Evolutionary conservation across 2,888 invertebrate genomes (phyloP).

Genomic region (Yponomeuta malinellus): DNA sequence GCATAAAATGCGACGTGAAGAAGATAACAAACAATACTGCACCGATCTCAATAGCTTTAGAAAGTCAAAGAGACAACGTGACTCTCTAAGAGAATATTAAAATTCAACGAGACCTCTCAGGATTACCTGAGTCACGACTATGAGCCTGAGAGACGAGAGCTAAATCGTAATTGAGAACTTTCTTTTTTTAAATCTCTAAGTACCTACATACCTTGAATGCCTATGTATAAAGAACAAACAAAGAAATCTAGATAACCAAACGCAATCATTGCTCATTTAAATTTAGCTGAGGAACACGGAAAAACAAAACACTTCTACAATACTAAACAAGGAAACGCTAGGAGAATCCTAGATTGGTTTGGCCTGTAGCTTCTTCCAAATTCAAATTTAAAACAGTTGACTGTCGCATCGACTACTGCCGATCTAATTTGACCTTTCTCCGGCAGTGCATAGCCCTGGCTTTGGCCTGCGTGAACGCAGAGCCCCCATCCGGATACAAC

Average conservation of each 20-base stretch:
- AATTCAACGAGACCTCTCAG: conserved; percentile 1
- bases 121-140: neutral
- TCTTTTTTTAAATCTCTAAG: neutral
- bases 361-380: neutral
- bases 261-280: neutral
- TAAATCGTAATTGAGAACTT: neutral
- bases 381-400: neutral
- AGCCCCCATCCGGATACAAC: conserved; percentile 85
- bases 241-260: neutral
- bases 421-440: conserved; percentile 9
- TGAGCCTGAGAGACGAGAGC: neutral
- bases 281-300: neutral
- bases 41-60: conserved; percentile 22
- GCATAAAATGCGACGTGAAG: conserved; percentile 21
- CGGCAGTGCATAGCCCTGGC: conserved; percentile 89
- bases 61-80: conserved; percentile 26
- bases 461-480: conserved; percentile 83
- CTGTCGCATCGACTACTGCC: neutral
- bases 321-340: neutral
- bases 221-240: neutral
- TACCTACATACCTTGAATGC: neutral
- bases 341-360: neutral
- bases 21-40: conserved; percentile 26
- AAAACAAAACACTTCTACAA: neutral
- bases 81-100: conserved; percentile 6